phyloP scores from a whole-genome alignment of 2,797 vertebrate species.

The Rhyacichthys aspro region DNA sequence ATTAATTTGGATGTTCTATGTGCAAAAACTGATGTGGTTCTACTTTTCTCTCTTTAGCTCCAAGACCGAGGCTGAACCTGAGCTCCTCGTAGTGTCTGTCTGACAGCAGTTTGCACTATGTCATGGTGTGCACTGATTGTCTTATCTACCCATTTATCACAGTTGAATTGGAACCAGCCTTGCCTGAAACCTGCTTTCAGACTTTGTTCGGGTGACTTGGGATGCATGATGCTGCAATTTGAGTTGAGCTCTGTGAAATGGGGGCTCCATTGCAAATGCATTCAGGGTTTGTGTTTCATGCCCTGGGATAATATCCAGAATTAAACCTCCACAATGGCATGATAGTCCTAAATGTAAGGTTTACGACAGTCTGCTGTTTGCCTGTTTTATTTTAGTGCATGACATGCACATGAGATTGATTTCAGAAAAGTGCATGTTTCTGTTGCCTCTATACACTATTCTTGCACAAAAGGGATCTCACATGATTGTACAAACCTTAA shows the following conservation, averaged over 20 bases:
- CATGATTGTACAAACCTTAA: conserved; percentile 46
- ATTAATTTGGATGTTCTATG: conserved; percentile 54
- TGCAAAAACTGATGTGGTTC: conserved; percentile 34
- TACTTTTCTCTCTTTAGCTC: conserved; percentile 59
- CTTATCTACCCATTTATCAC: conserved; percentile 99
- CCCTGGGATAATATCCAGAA: conserved; percentile 53
- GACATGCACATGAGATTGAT: conserved; percentile 23
- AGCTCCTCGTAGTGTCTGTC: conserved; percentile 85
- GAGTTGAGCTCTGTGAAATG: conserved; percentile 70
- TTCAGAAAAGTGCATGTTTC: conserved; percentile 25
- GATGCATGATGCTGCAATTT: conserved; percentile 80
- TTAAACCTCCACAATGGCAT: conserved; percentile 27
- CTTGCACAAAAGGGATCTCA: conserved; percentile 38
- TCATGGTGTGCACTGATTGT: conserved; percentile 94
- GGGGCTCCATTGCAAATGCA: conserved; percentile 71
- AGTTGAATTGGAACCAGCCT: conserved; percentile 97
- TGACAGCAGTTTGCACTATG: conserved; percentile 84
- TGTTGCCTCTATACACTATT: conserved; percentile 18
- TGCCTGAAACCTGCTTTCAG: conserved; percentile 93
- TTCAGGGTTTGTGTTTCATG: conserved; percentile 54
- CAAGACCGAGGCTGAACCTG: conserved; percentile 86
- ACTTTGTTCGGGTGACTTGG: conserved; percentile 87
- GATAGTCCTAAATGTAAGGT: conserved; percentile 29
- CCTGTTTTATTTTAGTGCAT: too few relatives aligned
- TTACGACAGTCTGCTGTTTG: conserved; percentile 16